A percentile compares a stretch with the other conserved stretches of the same genome.
Conservation (phyloP, 2,888 invertebrate species). For the Lobophora halterata region DNA sequence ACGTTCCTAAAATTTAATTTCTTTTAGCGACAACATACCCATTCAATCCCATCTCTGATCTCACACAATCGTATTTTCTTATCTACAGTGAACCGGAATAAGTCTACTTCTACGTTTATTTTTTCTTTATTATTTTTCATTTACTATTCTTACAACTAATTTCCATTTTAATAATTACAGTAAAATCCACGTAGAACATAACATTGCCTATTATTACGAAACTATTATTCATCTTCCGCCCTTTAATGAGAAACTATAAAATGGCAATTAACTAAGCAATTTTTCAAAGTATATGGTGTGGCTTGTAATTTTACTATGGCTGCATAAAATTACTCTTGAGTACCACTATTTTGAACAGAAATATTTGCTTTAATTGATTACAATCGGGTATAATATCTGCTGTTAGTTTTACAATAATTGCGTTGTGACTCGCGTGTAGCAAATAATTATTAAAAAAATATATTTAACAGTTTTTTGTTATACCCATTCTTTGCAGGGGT, state of each 20-base stretch:
- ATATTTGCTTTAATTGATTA: conserved; percentile 20
- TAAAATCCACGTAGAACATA: conserved; percentile 29
- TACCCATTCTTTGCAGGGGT: no score
- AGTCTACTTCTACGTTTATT: conserved; percentile 5
- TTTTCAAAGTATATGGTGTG: conserved; percentile 37
- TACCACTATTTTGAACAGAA: conserved; percentile 15
- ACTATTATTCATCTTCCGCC: conserved; percentile 41
- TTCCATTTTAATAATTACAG: conserved; percentile 25
- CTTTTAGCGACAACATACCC: no score
- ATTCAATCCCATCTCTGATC: no score
- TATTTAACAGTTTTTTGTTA: neutral
- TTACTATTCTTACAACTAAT: conserved; percentile 9
- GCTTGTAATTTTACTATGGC: conserved; percentile 36
- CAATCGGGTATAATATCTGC: conserved; percentile 18
- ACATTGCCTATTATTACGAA: conserved; percentile 30
- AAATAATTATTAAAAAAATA: neutral
- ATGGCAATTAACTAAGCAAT: conserved; percentile 45
- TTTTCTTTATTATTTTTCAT: conserved; percentile 14
- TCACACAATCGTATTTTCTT: no score
- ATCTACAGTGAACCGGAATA: no score
- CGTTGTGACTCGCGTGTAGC: conserved; percentile 6
- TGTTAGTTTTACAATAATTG: conserved; percentile 12
- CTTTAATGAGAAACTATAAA: conserved; percentile 50
- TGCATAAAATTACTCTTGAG: conserved; percentile 25
- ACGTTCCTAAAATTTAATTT: no score